These are phyloP conservation scores for Temnothorax ravouxi DNA, from an alignment of 2,888 invertebrate genomes.

Conservation along the genomic window DNA sequence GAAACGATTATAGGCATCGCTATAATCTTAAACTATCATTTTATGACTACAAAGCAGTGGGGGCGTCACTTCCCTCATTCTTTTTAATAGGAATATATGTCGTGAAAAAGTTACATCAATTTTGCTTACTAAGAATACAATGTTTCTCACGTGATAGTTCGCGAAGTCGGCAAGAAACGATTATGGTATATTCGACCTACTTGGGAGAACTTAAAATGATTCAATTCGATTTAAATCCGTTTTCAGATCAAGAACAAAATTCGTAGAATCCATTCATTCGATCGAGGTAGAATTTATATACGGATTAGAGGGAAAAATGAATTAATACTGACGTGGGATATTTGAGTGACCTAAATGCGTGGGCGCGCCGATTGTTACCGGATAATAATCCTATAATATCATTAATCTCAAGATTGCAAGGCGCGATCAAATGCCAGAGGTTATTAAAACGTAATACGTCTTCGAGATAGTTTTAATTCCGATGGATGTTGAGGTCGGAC, in stretches of 20 bases:
- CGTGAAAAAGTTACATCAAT: conserved; percentile 12
- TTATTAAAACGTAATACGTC: conserved; percentile 26
- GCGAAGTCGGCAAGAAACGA: conserved; percentile 4
- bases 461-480: neutral
- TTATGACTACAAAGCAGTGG: conserved; percentile 29
- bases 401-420: neutral
- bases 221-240: conserved; percentile 16
- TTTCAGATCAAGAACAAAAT: neutral
- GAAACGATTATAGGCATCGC: conserved; percentile 66
- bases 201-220: neutral
- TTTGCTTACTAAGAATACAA: neutral
- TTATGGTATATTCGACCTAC: neutral
- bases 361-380: neutral
- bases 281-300: conserved; percentile 13
- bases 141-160: neutral
- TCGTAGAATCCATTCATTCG: conserved; percentile 4
- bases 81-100: conserved; percentile 11
- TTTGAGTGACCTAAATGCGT: neutral
- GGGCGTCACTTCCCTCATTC: neutral
- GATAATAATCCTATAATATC: neutral
- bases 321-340: neutral
- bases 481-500: neutral
- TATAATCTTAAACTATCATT: conserved; percentile 54
- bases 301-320: neutral
- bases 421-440: neutral